Evolutionary conservation across 2,113 vertebrate genomes (phyloP).

Genomic region (Neopipo cinnamomea): DNA sequence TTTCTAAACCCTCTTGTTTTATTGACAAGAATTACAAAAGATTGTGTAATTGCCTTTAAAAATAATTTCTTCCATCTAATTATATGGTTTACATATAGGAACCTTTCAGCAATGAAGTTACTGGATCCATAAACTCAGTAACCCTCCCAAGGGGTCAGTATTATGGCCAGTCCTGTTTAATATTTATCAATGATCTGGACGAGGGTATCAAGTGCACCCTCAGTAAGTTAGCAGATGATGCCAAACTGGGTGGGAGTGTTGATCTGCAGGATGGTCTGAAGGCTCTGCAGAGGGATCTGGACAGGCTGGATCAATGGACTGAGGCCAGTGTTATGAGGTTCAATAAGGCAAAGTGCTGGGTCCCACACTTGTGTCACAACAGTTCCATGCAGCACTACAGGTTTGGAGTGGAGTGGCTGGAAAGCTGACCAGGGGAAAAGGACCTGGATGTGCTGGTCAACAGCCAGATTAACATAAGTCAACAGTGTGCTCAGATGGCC

Average conservation of each 20-base stretch:
- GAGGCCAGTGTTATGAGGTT: accelerated
- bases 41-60: background rate
- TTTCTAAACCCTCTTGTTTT: background rate
- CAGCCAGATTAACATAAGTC: background rate
- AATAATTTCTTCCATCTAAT: background rate
- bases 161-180: background rate
- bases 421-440: accelerated
- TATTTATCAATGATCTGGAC: background rate
- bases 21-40: background rate
- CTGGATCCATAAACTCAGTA: background rate
- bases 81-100: background rate
- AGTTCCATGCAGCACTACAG: background rate
- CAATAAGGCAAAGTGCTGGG: background rate
- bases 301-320: no score
- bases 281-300: background rate
- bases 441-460: accelerated
- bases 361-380: background rate
- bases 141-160: background rate
- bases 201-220: background rate
- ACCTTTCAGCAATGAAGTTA: background rate
- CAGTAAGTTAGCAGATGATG: background rate
- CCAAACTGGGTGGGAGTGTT: accelerated
- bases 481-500: background rate
- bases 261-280: background rate
- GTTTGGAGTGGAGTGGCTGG: background rate